Base-by-base conservation (phyloP, 2,797 vertebrate species). In the Luscinia megarhynchos region DNA sequence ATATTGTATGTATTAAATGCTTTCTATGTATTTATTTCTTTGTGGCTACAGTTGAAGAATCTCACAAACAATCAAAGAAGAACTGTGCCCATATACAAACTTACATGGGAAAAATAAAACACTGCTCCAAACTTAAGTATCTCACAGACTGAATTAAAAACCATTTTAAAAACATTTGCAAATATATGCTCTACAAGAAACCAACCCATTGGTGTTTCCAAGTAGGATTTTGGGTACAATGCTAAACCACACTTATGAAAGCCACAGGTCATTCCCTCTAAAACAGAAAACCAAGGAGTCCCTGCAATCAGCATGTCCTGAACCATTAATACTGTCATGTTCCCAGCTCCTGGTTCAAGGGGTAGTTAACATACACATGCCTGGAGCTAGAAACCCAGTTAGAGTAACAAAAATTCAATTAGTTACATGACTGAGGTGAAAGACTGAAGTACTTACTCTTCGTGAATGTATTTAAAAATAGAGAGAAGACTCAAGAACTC, bases 381-480 rank as follows among this genome's bases (percentile, higher is more conserved):
- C 62, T 51, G 34, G 50, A 90, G 59, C 54, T 29, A n/a, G 14
- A 41, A 34, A 88, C 11, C 40, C 36, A 34, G 38, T 23, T 45
- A 82, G 11, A 86, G 55, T 30, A 64, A 55, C 20, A 30, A 75
- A 80, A 93, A 92, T 29, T 45, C 82, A 75, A 62, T 54, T 69
- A 72, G 58, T 62, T 92, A 83, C 24, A 78, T 3, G 6, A 72
- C 30, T 20, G 30, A 80, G 6, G 72, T 16, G 9, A 69, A 79
- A 73, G 24, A 53, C 34, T 19, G 6, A 89, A 92, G 70, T 9
- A 46, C 3, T 34, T 9, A 46, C 3, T 34, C 24, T 36, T 66
- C 22, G 26, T 12, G 4, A 8, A 9, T 1, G 0, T n/a, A 62
- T 26, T 46, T 64, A 62, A 74, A 88, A 61, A 32, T 2, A 73